Percentiles rank a stretch among this genome's conserved stretches.
Evolutionary conservation across 1,140 invertebrate species (phyloP).

Genomic region (Heliconius hewitsoni): DNA sequence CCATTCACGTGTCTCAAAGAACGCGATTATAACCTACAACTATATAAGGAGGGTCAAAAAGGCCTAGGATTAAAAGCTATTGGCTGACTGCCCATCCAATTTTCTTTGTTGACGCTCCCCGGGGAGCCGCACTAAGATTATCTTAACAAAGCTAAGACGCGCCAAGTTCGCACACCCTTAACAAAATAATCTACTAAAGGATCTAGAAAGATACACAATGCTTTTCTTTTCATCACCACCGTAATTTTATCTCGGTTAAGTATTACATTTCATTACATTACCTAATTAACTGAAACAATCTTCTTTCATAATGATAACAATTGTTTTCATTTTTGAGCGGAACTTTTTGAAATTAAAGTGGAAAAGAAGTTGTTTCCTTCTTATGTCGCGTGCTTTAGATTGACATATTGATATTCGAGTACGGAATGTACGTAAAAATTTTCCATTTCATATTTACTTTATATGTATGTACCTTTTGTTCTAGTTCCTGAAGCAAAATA

Average conservation of each 20-base stretch:
- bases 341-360: neutral
- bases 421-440: neutral
- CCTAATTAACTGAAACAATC: constrained; percentile 33
- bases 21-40: constrained; percentile 69
- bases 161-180: constrained; percentile 61
- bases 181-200: constrained; percentile 69
- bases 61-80: constrained; percentile 76
- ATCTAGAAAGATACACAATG: constrained; percentile 60
- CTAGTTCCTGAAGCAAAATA: constrained; percentile 12
- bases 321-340: neutral
- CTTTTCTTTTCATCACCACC: constrained; percentile 33
- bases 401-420: neutral
- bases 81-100: constrained; percentile 80
- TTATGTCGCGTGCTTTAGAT: neutral
- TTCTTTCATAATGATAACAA: neutral
- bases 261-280: constrained; percentile 32
- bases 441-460: neutral
- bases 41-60: constrained; percentile 76
- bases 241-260: constrained; percentile 32
- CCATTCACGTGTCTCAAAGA: constrained; percentile 53
- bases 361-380: neutral
- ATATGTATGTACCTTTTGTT: neutral
- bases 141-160: constrained; percentile 76
- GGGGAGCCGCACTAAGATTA: constrained; percentile 72
- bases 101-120: constrained; percentile 78